phyloP scores from a whole-genome alignment of 2,797 vertebrate species.

The Sciurus carolinensis region DNA sequence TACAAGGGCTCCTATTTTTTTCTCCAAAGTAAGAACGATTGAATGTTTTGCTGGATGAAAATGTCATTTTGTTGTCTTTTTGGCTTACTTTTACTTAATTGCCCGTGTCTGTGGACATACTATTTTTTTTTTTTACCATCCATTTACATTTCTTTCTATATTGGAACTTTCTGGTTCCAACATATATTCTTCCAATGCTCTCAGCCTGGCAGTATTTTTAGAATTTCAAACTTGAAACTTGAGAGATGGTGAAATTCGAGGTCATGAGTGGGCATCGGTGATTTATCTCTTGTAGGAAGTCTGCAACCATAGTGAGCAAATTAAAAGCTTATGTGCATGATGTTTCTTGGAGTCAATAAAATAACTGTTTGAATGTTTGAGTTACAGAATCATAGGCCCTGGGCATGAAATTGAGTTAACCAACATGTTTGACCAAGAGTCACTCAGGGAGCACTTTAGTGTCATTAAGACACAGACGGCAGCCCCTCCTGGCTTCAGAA shows the following conservation, averaged over 20 bases:
- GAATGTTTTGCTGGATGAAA: not conserved
- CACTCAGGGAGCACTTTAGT: conserved; percentile 20
- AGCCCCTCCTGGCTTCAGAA: not conserved
- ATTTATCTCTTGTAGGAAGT: not conserved
- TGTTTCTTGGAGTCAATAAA: not conserved
- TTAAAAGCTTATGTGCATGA: not conserved
- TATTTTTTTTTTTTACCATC: not conserved
- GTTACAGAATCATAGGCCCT: not conserved
- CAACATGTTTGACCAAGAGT: not conserved
- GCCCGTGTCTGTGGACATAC: accelerated
- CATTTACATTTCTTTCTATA: not conserved
- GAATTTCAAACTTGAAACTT: not conserved
- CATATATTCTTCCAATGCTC: not conserved
- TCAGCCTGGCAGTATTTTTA: not conserved
- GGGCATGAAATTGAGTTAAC: not conserved
- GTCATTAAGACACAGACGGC: conserved; percentile 49
- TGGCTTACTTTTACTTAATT: not conserved
- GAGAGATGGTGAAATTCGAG: not conserved
- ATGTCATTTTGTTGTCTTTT: not conserved
- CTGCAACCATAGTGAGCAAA: not conserved
- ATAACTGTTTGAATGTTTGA: not conserved
- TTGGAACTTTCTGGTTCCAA: not conserved
- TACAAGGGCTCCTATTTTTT: not conserved
- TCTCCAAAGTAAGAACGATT: not conserved
- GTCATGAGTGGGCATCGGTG: not conserved